A percentile compares a stretch with the other conserved stretches of the same genome.
phyloP scores from a whole-genome alignment of 2,797 vertebrate genomes.

The Bradypus variegatus region DNA sequence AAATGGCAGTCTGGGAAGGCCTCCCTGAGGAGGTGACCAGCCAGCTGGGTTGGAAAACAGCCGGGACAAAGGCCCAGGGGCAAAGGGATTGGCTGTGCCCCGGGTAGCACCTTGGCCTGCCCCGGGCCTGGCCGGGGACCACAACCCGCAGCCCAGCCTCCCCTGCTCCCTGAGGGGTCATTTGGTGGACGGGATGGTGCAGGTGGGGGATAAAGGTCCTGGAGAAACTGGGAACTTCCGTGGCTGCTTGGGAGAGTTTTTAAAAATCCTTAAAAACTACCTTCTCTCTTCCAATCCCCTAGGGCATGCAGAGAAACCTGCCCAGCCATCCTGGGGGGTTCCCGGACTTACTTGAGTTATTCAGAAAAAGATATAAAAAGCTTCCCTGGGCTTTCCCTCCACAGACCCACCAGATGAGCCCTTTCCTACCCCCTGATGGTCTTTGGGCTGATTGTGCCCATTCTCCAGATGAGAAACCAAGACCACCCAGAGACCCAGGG shows the following conservation, averaged over 20 bases:
- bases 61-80: no score
- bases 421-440: not conserved
- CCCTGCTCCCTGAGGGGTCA: not conserved
- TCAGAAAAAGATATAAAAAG: slow-evolving; percentile 15
- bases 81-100: no score
- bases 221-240: not conserved
- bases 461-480: not conserved
- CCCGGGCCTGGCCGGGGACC: not conserved
- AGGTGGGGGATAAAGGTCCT: no score
- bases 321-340: slow-evolving; percentile 14
- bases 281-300: not conserved
- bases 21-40: no score
- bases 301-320: not conserved
- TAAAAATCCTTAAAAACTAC: slow-evolving; percentile 56
- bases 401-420: not conserved
- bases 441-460: not conserved
- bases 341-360: slow-evolving; percentile 33
- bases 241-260: slow-evolving; percentile 42
- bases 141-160: not conserved
- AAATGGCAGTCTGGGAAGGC: not conserved
- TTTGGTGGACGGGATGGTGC: not conserved
- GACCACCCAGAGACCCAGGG: not conserved
- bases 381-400: not conserved
- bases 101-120: no score
- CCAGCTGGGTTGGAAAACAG: no score